These are phyloP conservation scores for Geophilus truncorum DNA, from an alignment of 2,888 invertebrate species.

Conservation along the genomic window DNA sequence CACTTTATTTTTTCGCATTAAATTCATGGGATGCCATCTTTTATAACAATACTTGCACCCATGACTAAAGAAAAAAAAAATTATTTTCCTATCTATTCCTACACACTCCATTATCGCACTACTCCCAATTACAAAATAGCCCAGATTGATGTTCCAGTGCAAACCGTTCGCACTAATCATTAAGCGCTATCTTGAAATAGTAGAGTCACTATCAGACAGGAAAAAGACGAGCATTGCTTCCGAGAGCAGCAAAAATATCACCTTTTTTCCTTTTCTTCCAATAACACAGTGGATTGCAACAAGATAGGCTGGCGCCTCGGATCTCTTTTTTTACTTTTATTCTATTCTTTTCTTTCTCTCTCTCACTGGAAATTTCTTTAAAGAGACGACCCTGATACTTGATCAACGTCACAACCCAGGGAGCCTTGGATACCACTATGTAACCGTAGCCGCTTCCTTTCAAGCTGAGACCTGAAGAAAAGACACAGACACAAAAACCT, in stretches of 20 bases:
- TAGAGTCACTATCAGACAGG: not conserved
- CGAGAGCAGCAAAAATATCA: not conserved
- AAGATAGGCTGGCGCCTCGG: not conserved
- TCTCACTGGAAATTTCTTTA: not conserved
- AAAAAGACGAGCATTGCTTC: not conserved
- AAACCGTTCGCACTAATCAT: not conserved
- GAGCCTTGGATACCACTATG: not conserved
- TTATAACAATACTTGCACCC: not conserved
- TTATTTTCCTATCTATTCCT: not conserved
- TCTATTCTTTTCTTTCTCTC: not conserved
- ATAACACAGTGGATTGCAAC: not conserved
- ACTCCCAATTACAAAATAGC: not conserved
- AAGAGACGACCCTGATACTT: not conserved
- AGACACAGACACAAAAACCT: not conserved
- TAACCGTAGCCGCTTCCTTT: not conserved
- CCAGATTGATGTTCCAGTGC: not conserved
- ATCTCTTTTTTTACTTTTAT: not conserved
- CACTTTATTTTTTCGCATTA: not conserved
- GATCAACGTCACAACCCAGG: not conserved
- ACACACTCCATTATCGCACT: not conserved
- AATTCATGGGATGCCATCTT: not conserved
- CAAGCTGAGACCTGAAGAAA: not conserved
- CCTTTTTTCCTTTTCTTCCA: not conserved
- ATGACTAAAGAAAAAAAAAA: not conserved
- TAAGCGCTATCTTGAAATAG: not conserved